phyloP scores from a whole-genome alignment of 2,113 vertebrate species.

The Nymphicus hollandicus region DNA sequence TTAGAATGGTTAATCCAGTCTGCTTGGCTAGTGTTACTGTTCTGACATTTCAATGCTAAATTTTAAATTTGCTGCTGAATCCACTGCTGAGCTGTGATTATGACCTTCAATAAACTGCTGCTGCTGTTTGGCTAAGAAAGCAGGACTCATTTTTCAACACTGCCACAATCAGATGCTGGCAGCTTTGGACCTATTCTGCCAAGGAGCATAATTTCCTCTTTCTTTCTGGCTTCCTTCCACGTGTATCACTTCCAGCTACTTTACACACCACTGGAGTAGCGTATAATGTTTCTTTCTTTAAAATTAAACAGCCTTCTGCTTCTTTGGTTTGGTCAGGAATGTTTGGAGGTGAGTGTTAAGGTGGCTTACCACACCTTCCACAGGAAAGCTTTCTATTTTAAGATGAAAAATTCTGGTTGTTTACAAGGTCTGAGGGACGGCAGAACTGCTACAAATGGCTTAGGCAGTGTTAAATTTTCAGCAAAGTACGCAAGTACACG shows the following conservation, averaged over 20 bases:
- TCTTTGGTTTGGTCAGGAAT: background rate
- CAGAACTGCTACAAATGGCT: background rate
- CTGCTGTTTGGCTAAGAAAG: background rate
- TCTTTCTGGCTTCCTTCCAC: background rate
- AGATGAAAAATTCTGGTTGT: background rate
- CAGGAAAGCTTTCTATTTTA: background rate
- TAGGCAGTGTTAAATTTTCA: background rate
- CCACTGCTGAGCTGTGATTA: background rate
- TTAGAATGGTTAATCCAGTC: background rate
- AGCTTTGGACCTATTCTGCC: background rate
- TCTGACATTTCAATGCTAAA: background rate
- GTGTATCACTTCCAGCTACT: background rate
- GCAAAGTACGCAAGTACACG: background rate
- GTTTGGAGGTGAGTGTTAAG: background rate
- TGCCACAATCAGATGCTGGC: background rate
- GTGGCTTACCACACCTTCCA: background rate
- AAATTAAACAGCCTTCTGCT: background rate
- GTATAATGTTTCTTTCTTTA: background rate
- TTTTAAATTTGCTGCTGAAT: background rate
- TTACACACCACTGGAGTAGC: background rate
- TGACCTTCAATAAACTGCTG: background rate
- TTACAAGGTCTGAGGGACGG: background rate
- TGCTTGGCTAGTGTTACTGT: background rate
- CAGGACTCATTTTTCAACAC: background rate
- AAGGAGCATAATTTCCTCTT: background rate